These are phyloP conservation scores for Xiphophorus couchianus DNA, from an alignment of 2,113 vertebrate species.

Conservation along the genomic window DNA sequence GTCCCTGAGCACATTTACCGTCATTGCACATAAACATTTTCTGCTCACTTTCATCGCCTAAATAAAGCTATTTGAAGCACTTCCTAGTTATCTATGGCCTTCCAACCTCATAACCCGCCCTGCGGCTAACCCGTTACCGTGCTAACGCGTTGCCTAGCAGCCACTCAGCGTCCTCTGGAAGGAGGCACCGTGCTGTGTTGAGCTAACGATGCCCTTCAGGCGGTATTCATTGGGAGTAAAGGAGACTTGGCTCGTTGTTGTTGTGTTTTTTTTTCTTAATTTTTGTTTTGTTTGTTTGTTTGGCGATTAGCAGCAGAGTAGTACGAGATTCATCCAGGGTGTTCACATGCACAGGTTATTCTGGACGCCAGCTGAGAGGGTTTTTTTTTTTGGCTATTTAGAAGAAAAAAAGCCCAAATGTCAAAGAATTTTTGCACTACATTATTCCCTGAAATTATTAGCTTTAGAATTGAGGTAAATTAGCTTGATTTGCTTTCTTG, in stretches of 20 bases:
- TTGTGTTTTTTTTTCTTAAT: neutral
- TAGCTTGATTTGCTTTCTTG: neutral
- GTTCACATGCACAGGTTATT: conserved; percentile 45
- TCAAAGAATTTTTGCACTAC: neutral
- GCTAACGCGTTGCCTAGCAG: conserved; percentile 52
- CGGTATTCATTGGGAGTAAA: conserved; percentile 41
- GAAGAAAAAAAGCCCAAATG: neutral
- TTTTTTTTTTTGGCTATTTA: neutral
- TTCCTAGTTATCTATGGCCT: conserved; percentile 22
- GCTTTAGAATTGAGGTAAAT: neutral
- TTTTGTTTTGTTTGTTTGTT: neutral
- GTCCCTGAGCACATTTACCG: conserved; percentile 76
- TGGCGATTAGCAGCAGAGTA: conserved; percentile 65
- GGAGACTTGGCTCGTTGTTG: conserved; percentile 33
- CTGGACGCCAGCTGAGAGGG: conserved; percentile 9
- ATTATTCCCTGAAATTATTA: neutral
- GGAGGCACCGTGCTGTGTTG: conserved; percentile 48
- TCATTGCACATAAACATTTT: conserved; percentile 66
- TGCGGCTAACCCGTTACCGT: conserved; percentile 7
- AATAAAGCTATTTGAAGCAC: conserved; percentile 69
- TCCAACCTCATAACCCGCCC: conserved; percentile 30
- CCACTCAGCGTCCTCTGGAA: conserved; percentile 42
- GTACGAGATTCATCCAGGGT: conserved; percentile 41
- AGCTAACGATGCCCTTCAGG: conserved; percentile 48
- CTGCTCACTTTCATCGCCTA: conserved; percentile 43